phyloP scores from a whole-genome alignment of 2,797 vertebrate species.

The Hylomyscus alleni region DNA sequence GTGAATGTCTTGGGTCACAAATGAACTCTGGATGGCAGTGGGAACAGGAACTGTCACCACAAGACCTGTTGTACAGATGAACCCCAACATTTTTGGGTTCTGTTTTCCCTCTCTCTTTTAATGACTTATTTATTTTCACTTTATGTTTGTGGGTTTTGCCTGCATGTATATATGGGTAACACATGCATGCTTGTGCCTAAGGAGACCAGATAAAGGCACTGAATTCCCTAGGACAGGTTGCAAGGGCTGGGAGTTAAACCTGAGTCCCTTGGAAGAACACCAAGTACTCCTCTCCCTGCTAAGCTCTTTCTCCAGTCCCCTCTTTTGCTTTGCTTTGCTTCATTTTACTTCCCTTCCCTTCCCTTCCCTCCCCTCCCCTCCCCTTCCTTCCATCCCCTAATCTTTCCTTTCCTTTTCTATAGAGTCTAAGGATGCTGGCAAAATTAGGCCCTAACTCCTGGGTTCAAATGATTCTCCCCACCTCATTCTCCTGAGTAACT shows the following conservation, averaged over 20 bases:
- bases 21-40: neutral
- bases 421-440: neutral
- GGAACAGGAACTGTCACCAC: neutral
- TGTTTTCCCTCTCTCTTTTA: neutral
- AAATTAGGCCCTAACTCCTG: neutral
- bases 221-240: neutral
- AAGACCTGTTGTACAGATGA: neutral
- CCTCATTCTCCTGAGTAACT: neutral
- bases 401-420: neutral
- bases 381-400: too few relatives aligned
- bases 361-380: too few relatives aligned
- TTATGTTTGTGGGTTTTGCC: neutral
- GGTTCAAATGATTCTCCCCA: too few relatives aligned
- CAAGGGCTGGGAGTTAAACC: neutral
- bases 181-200: neutral
- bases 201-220: neutral
- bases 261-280: neutral
- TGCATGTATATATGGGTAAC: neutral
- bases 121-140: neutral
- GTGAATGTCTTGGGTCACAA: neutral
- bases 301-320: too few relatives aligned
- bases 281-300: neutral
- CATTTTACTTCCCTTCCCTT: rapidly evolving
- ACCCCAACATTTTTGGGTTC: neutral
- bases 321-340: neutral